Conservation (phyloP, 2,888 invertebrate species). For the Germaria angustata region DNA sequence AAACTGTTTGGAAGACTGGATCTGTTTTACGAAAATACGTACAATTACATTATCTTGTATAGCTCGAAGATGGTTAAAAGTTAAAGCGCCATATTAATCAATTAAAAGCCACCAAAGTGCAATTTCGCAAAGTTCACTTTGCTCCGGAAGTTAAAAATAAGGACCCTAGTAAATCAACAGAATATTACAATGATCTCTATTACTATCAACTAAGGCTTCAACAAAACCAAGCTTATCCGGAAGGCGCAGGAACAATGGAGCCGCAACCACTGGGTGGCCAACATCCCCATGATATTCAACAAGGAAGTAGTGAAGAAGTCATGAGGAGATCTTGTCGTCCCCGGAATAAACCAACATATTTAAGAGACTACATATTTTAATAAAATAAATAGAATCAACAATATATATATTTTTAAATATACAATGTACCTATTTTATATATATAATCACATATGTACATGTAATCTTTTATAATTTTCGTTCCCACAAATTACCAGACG, state of each 20-base stretch:
- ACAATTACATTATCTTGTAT: slow-evolving; percentile 48
- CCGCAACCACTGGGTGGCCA: no score
- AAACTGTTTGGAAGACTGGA: slow-evolving; percentile 49
- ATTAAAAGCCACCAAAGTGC: neutral
- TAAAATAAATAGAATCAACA: no score
- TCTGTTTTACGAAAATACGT: slow-evolving; percentile 27
- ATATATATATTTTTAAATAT: no score
- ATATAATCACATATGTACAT: no score
- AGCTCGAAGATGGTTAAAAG: neutral
- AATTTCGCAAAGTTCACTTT: neutral
- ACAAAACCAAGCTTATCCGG: neutral
- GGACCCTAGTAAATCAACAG: neutral
- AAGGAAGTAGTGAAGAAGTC: no score
- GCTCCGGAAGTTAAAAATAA: neutral
- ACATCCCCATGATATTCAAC: no score
- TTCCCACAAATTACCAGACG: no score
- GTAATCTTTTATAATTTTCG: neutral
- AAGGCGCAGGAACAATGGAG: neutral
- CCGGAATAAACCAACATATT: no score
- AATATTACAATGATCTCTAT: neutral
- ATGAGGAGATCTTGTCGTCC: no score
- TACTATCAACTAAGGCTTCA: neutral
- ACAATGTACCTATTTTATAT: no score
- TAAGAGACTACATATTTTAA: no score
- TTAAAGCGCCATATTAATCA: neutral